Evolutionary conservation across 2,888 invertebrate species (phyloP), one percentile per base, ranked within the genome.

Genomic region (Spicauda simplicius): DNA sequence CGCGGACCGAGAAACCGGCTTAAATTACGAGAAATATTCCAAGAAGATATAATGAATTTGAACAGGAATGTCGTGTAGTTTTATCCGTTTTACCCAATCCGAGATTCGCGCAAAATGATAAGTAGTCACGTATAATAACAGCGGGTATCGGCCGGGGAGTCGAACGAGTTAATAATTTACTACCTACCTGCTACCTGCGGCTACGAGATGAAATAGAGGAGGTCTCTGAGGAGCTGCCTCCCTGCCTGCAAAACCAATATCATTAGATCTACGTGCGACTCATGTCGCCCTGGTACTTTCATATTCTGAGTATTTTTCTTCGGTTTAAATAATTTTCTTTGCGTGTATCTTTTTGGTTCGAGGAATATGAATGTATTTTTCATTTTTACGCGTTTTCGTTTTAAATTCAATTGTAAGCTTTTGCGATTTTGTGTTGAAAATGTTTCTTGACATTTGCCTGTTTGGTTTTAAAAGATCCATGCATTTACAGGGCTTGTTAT

Each of bases 181-280:
- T 78, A 76, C 77, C 65, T 59, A 58, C 45, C 20, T 45, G 73
- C 73, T 80, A 83, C 80, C 82, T 79, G 78, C 74, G 78, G 76
- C 69, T 74, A 73, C 75, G 69, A 80, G 81, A 88, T 88, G 85
- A 87, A 86, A 81, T 84, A 85, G 80, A 85, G 83, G 78, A 76
- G 82, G 82, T 88, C 90, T 87, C 75, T 81, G 80, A 88, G 84
- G 89, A 80, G 76, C 74, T 70, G 71, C 72, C 67, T 69, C 72
- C 75, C 75, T 74, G 77, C 75, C 76, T 74, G 76, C 77, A 82
- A 87, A 88, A 88, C 88, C 90, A 90, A 91, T 90, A 90, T 86
- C 88, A 88, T 91, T 90, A 89, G 84, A 80, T 78, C 80, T 80
- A 86, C 84, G 84, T 85, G 86, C 79, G 81, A 76, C 74, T 79